Conservation (phyloP, 2,888 invertebrate species). For the Theodoxus fluviatilis region DNA sequence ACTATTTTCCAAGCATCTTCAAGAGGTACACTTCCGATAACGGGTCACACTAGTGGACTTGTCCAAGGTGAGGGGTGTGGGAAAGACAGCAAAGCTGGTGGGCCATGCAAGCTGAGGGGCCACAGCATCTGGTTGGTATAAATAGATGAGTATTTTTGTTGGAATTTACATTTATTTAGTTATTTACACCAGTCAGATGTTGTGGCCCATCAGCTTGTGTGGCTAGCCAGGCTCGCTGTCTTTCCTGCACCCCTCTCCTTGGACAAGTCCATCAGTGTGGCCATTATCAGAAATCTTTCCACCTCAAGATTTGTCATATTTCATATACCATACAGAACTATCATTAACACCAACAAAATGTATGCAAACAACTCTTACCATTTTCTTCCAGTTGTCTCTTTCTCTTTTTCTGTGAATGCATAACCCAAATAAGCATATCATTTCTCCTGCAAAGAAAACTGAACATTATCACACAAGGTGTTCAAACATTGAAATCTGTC, state of each 20-base stretch:
- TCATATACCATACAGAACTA: background rate
- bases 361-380: conserved; percentile 33
- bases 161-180: too few species aligned
- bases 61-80: too few species aligned
- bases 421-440: conserved; percentile 52
- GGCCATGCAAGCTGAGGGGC: too few species aligned
- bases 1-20: too few species aligned
- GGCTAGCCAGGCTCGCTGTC: background rate
- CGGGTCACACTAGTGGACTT: too few species aligned
- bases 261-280: too few species aligned
- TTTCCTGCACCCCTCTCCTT: too few species aligned
- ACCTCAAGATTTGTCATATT: background rate
- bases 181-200: conserved; percentile 12
- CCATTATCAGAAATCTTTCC: background rate
- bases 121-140: too few species aligned
- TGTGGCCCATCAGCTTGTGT: background rate
- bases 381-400: conserved; percentile 41
- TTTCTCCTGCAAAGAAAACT: conserved; percentile 44
- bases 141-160: too few species aligned
- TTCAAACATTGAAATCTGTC: background rate
- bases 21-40: too few species aligned
- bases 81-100: too few species aligned
- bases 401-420: conserved; percentile 46
- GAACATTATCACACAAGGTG: background rate
- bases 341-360: background rate